Percentiles rank a stretch among this genome's conserved stretches.
These are phyloP conservation scores for Zaprionus nigranus DNA, from an alignment of 1,140 invertebrate species.

Conservation along the genomic window DNA sequence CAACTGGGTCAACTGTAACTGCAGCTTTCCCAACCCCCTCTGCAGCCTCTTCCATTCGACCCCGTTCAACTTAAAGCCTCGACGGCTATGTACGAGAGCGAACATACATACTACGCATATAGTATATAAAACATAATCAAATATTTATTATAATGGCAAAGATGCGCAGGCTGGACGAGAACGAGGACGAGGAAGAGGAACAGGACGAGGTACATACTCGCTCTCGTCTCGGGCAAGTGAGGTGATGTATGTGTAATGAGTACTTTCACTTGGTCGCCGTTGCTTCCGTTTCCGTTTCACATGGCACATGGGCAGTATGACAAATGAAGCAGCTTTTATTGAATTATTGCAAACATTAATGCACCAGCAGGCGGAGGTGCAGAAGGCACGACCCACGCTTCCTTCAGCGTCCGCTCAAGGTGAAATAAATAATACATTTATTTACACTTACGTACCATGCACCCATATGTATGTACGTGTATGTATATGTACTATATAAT, in stretches of 20 bases:
- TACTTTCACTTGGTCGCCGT: conserved; percentile 66
- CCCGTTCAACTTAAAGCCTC: conserved; percentile 56
- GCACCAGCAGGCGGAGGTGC: conserved; percentile 12
- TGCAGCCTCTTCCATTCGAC: conserved; percentile 53
- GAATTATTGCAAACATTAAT: conserved; percentile 65
- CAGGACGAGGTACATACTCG: background rate
- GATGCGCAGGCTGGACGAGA: conserved; percentile 7
- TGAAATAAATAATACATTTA: conserved; percentile 9
- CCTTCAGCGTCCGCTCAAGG: background rate
- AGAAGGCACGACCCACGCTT: background rate
- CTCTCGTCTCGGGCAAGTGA: conserved; percentile 17
- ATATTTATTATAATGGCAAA: conserved; percentile 74
- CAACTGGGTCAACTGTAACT: conserved; percentile 76
- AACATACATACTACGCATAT: background rate
- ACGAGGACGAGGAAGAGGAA: background rate
- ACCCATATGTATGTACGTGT: background rate
- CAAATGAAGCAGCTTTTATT: conserved; percentile 72
- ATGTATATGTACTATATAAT: no score
- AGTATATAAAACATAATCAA: conserved; percentile 67
- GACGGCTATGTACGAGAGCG: background rate
- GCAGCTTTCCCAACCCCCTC: conserved; percentile 65
- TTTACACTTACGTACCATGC: background rate
- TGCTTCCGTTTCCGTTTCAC: conserved; percentile 63
- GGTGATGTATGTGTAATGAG: conserved; percentile 74
- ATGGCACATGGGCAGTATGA: conserved; percentile 65